These are phyloP conservation scores for Sturnus vulgaris DNA, from an alignment of 2,113 vertebrate genomes.

Conservation along the genomic window DNA sequence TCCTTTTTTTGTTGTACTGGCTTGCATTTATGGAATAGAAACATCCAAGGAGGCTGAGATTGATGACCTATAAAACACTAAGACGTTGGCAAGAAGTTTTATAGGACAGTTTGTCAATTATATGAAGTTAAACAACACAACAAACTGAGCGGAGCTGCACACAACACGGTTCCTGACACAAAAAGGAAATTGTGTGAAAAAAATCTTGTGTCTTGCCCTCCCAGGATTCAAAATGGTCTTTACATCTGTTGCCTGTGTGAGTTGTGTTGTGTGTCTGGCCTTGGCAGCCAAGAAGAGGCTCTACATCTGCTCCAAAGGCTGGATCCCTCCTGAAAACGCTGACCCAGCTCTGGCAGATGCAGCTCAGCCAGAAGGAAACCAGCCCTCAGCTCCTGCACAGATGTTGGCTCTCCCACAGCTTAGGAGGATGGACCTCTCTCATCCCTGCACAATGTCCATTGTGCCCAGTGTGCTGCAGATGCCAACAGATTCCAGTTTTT, in stretches of 20 bases:
- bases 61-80: not conserved
- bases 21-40: not conserved
- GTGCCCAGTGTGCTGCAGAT: not conserved
- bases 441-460: accelerated
- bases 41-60: not conserved
- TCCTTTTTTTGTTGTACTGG: not conserved
- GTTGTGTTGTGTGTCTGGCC: not conserved
- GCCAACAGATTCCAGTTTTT: not conserved
- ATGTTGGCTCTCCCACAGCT: not conserved
- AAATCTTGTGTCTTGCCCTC: not conserved
- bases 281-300: not conserved
- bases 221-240: not conserved
- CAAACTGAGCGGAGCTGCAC: not conserved
- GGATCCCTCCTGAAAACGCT: not conserved
- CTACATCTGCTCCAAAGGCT: not conserved
- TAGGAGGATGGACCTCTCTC: not conserved
- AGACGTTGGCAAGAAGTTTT: not conserved
- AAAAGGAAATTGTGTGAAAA: not conserved
- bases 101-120: conserved; percentile 5
- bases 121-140: not conserved
- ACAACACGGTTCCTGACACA: not conserved
- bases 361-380: not conserved
- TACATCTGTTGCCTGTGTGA: not conserved
- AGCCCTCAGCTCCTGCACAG: not conserved
- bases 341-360: not conserved